A percentile compares a stretch with the other conserved stretches of the same genome.
Conservation (phyloP, 2,888 invertebrate genomes). For the Ctenicera cuprea region DNA sequence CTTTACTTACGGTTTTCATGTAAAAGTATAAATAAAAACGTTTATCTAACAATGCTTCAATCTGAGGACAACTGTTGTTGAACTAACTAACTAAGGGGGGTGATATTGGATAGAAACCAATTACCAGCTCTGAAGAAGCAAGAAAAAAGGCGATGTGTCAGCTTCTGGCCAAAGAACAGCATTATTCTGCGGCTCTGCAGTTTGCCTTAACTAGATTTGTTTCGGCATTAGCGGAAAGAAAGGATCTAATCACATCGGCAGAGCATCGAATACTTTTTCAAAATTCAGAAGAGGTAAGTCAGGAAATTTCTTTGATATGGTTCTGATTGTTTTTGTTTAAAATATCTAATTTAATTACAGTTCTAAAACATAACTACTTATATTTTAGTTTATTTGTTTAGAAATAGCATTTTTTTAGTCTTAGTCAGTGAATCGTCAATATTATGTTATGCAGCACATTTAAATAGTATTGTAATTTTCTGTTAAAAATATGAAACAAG, state of each 20-base stretch:
- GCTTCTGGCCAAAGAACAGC: conserved; percentile 85
- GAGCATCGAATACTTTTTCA: conserved; percentile 90
- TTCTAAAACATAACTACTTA: too few relatives aligned
- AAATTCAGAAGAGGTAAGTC: conserved; percentile 86
- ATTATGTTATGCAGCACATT: too few relatives aligned
- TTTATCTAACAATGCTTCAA: background rate
- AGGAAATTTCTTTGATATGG: background rate
- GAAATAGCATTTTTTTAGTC: too few relatives aligned
- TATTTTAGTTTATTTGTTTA: too few relatives aligned
- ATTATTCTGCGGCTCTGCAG: conserved; percentile 85
- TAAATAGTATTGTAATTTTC: too few relatives aligned
- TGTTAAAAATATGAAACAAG: too few relatives aligned
- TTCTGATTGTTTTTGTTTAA: background rate
- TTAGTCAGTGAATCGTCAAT: too few relatives aligned
- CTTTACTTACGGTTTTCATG: too few relatives aligned
- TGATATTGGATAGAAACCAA: conserved; percentile 64
- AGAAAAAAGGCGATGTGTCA: conserved; percentile 85
- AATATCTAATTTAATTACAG: background rate
- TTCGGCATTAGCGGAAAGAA: conserved; percentile 83
- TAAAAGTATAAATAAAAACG: too few relatives aligned
- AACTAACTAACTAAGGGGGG: conserved; percentile 4
- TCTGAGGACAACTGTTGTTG: background rate
- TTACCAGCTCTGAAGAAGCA: conserved; percentile 75
- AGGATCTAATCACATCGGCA: conserved; percentile 83
- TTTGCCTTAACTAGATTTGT: conserved; percentile 88